Conservation (phyloP, 2,888 invertebrate species). For the Bhutanitis thaidina region DNA sequence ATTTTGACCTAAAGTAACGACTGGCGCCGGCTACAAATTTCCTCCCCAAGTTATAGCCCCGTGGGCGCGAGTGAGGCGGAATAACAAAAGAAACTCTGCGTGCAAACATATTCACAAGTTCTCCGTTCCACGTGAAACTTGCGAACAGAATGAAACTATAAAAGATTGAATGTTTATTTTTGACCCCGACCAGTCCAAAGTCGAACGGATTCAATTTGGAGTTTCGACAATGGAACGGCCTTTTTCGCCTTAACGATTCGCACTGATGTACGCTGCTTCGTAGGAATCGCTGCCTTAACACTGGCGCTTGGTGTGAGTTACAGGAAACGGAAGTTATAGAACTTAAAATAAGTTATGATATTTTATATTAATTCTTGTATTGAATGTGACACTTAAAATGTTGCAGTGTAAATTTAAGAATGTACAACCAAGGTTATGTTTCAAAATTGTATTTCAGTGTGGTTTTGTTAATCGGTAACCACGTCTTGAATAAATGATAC, state of each 20-base stretch:
- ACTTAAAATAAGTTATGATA: no score
- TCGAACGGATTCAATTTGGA: slow-evolving; percentile 39
- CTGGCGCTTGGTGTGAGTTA: neutral
- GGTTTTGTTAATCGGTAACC: no score
- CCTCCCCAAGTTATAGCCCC: neutral
- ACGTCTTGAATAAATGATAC: no score
- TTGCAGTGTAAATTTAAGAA: no score
- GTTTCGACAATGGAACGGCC: slow-evolving; percentile 35
- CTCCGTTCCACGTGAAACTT: neutral
- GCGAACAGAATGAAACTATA: slow-evolving; percentile 6
- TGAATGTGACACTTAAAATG: no score
- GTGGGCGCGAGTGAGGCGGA: neutral
- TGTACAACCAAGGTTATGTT: no score
- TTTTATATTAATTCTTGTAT: no score
- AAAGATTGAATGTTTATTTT: slow-evolving; percentile 19
- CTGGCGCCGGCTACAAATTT: neutral
- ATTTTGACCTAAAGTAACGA: neutral
- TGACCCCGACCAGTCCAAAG: slow-evolving; percentile 31
- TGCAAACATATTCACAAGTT: slow-evolving; percentile 11
- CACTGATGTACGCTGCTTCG: slow-evolving; percentile 26
- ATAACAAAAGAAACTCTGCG: neutral
- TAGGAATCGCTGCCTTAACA: neutral
- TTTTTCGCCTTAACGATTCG: slow-evolving; percentile 28
- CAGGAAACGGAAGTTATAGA: neutral
- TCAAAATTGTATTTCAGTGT: no score